Conservation (phyloP, 2,113 vertebrate genomes). For the Charina bottae region DNA sequence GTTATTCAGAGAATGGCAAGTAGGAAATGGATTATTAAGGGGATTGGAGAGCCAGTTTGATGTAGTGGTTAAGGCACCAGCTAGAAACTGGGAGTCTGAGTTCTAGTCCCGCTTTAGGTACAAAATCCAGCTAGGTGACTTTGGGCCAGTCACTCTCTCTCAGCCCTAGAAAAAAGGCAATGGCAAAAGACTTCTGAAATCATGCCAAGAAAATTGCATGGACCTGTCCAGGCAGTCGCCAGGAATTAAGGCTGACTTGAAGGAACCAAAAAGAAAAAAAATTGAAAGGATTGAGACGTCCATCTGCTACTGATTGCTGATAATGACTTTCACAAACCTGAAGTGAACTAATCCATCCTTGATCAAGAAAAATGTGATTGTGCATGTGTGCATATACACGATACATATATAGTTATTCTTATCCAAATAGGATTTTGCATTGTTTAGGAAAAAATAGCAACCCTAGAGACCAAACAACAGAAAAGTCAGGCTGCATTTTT, state of each 20-base stretch:
- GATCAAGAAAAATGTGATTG: constrained; percentile 16
- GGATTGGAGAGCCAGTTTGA: neutral
- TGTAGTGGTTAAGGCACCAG: neutral
- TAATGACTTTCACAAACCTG: constrained; percentile 12
- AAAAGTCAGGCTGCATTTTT: constrained; percentile 34
- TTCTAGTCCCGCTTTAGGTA: neutral
- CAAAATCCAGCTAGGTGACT: neutral
- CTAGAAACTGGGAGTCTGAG: neutral
- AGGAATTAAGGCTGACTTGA: neutral
- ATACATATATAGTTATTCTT: constrained; percentile 39
- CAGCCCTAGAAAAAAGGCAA: neutral
- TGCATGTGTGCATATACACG: neutral
- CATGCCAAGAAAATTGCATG: neutral
- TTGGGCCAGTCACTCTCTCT: neutral
- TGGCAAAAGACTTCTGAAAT: neutral
- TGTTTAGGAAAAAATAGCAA: constrained; percentile 46
- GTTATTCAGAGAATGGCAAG: neutral
- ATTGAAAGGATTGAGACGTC: neutral
- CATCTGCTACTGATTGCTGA: neutral
- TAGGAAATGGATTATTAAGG: neutral
- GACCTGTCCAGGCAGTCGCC: neutral
- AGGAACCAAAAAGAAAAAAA: neutral
- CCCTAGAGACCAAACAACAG: constrained; percentile 35
- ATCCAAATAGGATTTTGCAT: constrained; percentile 63
- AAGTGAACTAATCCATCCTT: constrained; percentile 43